Percentiles rank a stretch among this genome's conserved stretches.
Conservation (phyloP, 2,113 vertebrate species). For the Himantopus leucocephalus region DNA sequence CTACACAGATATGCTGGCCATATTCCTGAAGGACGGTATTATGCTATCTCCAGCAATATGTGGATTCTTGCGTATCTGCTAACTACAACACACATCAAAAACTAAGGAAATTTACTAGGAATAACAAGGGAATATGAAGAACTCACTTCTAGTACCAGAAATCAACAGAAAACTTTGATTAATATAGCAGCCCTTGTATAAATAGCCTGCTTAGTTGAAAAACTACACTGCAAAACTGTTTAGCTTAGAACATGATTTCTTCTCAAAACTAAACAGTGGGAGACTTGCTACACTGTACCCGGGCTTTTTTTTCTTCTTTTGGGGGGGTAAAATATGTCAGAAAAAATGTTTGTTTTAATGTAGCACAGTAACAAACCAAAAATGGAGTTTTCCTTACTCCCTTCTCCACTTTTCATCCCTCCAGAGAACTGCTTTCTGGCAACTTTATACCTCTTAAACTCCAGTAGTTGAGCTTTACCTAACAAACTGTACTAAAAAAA, state of each 20-base stretch:
- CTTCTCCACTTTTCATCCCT: neutral
- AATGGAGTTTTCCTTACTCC: neutral
- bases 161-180: neutral
- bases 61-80: neutral
- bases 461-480: neutral
- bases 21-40: neutral
- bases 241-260: neutral
- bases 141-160: neutral
- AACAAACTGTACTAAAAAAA: neutral
- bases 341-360: neutral
- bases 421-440: neutral
- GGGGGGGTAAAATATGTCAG: neutral
- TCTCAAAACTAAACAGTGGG: neutral
- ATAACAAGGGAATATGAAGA: neutral
- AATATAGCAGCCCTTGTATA: neutral
- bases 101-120: neutral
- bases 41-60: neutral
- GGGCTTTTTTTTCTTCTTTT: neutral
- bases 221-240: neutral
- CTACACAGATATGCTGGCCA: neutral
- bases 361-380: neutral
- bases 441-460: neutral
- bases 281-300: neutral
- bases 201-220: neutral
- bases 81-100: neutral